These are phyloP conservation scores for Leptopilina boulardi DNA, from an alignment of 1,140 invertebrate species.

Conservation along the genomic window DNA sequence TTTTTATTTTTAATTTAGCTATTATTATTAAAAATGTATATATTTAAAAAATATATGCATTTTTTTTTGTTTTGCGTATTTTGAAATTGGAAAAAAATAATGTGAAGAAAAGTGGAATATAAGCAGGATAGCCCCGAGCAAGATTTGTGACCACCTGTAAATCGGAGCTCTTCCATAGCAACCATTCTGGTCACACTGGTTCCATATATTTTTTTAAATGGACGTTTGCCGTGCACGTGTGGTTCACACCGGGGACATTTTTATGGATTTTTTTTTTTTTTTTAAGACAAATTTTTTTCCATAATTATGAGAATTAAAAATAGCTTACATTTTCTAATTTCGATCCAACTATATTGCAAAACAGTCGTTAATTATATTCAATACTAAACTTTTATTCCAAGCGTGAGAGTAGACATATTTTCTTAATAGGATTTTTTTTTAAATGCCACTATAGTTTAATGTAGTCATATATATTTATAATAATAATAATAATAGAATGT, in stretches of 20 bases:
- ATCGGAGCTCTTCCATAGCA: slow-evolving; percentile 76
- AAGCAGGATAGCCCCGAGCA: slow-evolving; percentile 62
- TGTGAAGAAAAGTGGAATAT: slow-evolving; percentile 39
- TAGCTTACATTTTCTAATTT: neutral
- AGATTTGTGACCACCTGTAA: slow-evolving; percentile 70
- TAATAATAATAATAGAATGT: no score
- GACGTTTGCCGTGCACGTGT: slow-evolving; percentile 69
- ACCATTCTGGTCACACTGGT: slow-evolving; percentile 77
- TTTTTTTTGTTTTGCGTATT: no score
- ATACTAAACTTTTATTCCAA: neutral
- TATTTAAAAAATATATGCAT: no score
- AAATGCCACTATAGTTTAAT: slow-evolving; percentile 11
- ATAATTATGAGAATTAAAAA: neutral
- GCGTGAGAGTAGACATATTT: slow-evolving; percentile 25
- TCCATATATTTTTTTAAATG: slow-evolving; percentile 74
- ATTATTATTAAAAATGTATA: no score
- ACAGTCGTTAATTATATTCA: neutral
- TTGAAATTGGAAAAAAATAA: neutral
- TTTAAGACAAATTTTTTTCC: no score
- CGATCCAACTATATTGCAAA: slow-evolving; percentile 11
- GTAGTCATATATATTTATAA: slow-evolving; percentile 8
- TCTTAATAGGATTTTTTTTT: slow-evolving; percentile 14
- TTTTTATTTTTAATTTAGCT: no score
- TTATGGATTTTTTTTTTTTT: no score
- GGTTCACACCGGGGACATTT: slow-evolving; percentile 73